Percentiles rank a stretch among this genome's conserved stretches.
These are phyloP conservation scores for Drosophila persimilis DNA, from an alignment of 1,140 invertebrate genomes.

Conservation along the genomic window DNA sequence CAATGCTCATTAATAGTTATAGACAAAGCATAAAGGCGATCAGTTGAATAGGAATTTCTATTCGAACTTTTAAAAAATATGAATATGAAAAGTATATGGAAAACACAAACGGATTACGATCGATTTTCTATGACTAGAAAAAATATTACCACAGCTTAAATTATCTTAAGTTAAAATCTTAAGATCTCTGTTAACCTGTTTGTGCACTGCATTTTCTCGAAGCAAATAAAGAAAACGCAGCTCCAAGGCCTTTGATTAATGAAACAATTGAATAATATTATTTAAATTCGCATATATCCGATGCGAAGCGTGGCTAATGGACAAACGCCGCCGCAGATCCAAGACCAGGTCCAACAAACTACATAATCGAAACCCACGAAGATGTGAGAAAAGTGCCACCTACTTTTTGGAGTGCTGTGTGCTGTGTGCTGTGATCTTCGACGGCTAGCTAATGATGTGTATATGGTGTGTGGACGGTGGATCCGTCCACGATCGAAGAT, in stretches of 20 bases:
- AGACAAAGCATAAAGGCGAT: too few species aligned
- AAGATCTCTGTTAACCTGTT: background rate
- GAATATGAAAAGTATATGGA: too few species aligned
- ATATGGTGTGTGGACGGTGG: slow-evolving; percentile 23
- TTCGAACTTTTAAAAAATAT: too few species aligned
- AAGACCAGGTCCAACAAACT: slow-evolving; percentile 15
- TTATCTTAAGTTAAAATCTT: background rate
- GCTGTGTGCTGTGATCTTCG: slow-evolving; percentile 12
- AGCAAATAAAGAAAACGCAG: slow-evolving; percentile 17
- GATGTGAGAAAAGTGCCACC: slow-evolving; percentile 78
- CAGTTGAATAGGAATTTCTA: too few species aligned
- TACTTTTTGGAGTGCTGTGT: slow-evolving; percentile 41
- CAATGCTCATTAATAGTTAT: too few species aligned
- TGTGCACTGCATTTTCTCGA: slow-evolving; percentile 49
- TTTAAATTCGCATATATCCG: slow-evolving; percentile 80
- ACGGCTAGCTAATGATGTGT: slow-evolving; percentile 60
- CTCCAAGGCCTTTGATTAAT: slow-evolving; percentile 63
- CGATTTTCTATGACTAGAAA: background rate
- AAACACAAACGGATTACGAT: too few species aligned
- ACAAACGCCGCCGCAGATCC: slow-evolving; percentile 66
- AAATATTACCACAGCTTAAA: background rate
- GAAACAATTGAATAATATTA: slow-evolving; percentile 75
- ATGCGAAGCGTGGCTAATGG: slow-evolving; percentile 68
- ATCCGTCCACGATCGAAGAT: slow-evolving; percentile 35
- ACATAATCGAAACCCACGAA: slow-evolving; percentile 6